Evolutionary conservation across 2,797 vertebrate genomes (phyloP).

Genomic region (Sebastes goodei): DNA sequence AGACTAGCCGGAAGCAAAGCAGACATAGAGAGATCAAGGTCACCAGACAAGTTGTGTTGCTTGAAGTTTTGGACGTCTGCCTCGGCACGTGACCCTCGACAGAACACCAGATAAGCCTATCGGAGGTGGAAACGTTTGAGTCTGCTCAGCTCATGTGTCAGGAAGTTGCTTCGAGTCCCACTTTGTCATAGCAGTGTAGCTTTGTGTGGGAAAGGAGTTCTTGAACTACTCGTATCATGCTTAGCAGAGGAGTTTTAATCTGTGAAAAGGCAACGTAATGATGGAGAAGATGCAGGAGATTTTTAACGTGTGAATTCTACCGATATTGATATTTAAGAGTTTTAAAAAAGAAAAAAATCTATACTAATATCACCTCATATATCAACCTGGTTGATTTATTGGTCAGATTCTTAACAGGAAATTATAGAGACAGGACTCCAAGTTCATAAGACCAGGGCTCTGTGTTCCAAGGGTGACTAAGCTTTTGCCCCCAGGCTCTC

Average conservation of each 20-base stretch:
- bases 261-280: neutral
- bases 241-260: neutral
- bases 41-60: neutral
- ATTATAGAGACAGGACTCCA: neutral
- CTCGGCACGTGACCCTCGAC: neutral
- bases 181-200: neutral
- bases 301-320: neutral
- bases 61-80: conserved; percentile 14
- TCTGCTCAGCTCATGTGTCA: conserved; percentile 7
- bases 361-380: neutral
- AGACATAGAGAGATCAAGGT: neutral
- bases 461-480: neutral
- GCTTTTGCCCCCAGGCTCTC: neutral
- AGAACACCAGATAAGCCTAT: conserved; percentile 20
- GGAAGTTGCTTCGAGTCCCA: conserved; percentile 3
- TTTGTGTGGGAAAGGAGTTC: neutral
- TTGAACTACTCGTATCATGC: neutral
- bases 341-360: too few species aligned
- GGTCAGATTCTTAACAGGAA: neutral
- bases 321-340: neutral
- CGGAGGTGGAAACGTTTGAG: conserved; percentile 19
- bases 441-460: neutral
- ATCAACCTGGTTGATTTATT: neutral
- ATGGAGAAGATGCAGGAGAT: neutral
- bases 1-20: neutral